A percentile compares a stretch with the other conserved stretches of the same genome.
Evolutionary conservation across 2,888 invertebrate genomes (phyloP).

Genomic region (Acronicta alni): DNA sequence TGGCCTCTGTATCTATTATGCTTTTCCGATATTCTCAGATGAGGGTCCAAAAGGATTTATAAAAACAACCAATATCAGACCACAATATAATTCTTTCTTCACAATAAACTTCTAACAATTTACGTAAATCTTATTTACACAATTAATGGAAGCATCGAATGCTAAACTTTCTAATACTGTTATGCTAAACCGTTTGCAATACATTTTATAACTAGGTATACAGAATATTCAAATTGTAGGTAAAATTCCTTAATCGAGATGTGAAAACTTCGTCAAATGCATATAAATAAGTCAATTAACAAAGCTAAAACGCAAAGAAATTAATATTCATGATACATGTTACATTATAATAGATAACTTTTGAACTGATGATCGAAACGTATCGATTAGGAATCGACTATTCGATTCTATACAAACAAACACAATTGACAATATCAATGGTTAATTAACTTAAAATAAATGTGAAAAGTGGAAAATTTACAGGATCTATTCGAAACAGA

Average conservation of each 20-base stretch:
- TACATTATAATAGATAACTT: conserved; percentile 30
- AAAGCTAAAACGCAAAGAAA: conserved; percentile 13
- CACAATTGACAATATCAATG: conserved; percentile 16
- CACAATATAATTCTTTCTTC: conserved; percentile 83
- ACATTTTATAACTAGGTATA: conserved; percentile 43
- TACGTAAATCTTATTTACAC: conserved; percentile 85
- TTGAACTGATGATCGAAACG: conserved; percentile 1
- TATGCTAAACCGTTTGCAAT: conserved; percentile 65
- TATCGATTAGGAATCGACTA: conserved; percentile 30
- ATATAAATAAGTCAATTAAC: conserved; percentile 15
- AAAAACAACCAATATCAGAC: conserved; percentile 69
- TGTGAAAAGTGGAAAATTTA: conserved; percentile 16
- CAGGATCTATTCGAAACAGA: no score
- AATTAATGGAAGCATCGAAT: conserved; percentile 84
- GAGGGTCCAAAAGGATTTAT: background rate
- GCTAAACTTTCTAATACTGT: conserved; percentile 80
- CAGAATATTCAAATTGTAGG: conserved; percentile 46
- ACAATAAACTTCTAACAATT: conserved; percentile 82
- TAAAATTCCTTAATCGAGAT: conserved; percentile 29
- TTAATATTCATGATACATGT: background rate
- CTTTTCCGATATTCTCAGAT: no score
- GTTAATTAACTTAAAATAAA: conserved; percentile 19
- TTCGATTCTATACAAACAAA: conserved; percentile 6
- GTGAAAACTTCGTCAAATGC: conserved; percentile 19
- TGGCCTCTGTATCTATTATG: no score